A percentile compares a stretch with the other conserved stretches of the same genome.
Conservation (phyloP, 2,888 invertebrate genomes). For the Dermolepida albohirtum region DNA sequence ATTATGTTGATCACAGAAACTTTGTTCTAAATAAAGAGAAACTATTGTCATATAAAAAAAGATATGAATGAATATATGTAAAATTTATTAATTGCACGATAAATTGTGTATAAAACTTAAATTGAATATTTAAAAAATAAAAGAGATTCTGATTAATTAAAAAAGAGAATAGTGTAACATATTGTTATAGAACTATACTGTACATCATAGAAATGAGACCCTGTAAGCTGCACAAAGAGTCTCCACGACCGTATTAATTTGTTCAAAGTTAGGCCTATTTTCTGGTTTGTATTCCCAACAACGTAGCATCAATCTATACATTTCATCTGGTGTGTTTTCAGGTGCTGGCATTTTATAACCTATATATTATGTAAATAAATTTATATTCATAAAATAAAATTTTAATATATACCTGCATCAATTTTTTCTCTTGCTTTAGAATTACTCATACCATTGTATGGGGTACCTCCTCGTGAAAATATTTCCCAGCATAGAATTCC, state of each 20-base stretch:
- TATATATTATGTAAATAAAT: conserved; percentile 59
- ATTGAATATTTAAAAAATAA: conserved; percentile 7
- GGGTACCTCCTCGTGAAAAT: conserved; percentile 92
- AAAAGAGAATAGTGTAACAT: conserved; percentile 10
- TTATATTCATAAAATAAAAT: neutral
- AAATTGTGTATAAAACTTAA: conserved; percentile 3
- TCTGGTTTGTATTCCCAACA: conserved; percentile 97
- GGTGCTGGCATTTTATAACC: conserved; percentile 95
- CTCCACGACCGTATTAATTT: conserved; percentile 84
- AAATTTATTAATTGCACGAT: conserved; percentile 8
- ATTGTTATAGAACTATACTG: conserved; percentile 15
- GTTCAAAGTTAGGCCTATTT: conserved; percentile 91
- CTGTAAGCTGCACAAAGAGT: conserved; percentile 65
- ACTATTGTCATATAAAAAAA: conserved; percentile 4
- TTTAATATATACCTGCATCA: conserved; percentile 78
- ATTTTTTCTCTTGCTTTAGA: conserved; percentile 94
- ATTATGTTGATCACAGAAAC: conserved; percentile 36
- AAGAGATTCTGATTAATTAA: conserved; percentile 27
- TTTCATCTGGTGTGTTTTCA: conserved; percentile 87
- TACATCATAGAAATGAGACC: conserved; percentile 56
- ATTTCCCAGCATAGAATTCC: conserved; percentile 98
- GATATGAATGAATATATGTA: neutral
- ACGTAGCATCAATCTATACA: conserved; percentile 89
- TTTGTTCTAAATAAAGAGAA: conserved; percentile 22
- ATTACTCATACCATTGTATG: conserved; percentile 94